Base-by-base conservation (phyloP, 2,113 vertebrate genomes). In the cattle (Bos taurus) region DNA sequence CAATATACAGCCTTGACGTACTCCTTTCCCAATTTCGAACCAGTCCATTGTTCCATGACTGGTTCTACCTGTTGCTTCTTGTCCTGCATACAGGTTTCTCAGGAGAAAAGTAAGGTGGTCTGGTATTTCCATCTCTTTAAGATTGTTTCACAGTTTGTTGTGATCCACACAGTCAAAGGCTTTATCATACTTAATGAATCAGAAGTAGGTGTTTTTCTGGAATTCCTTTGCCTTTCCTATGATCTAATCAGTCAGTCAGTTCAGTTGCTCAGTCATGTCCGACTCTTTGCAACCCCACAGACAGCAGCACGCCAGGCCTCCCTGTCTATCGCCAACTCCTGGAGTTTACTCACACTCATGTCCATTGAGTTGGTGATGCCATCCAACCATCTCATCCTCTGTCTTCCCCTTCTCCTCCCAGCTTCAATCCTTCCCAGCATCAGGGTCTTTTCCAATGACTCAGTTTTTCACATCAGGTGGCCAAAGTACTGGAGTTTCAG, bases 301-400 rank as follows among this genome's bases (percentile, higher is more conserved):
- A 40, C 5, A 0, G 67, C 36, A 74, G 67, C 21, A 74, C 0
- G 11, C n/a, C 4, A 36, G 19, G n/a, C n/a, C 21, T 71, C 10
- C 67, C 67, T 71, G 19, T 71, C n/a, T 2, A 4, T 67, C n/a
- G 12, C n/a, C n/a, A 71, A 23, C n/a, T 71, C 19, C n/a, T 12
- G n/a, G n/a, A 71, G n/a, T 71, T 40, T 71, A 71, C n/a, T 23
- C 67, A 67, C 15, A 71, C n/a, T 71, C 19, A 40, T 12, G 19
- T 12, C 67, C 67, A 40, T 23, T 71, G 67, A 21, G 15, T 12
- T 12, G 9, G 19, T 71, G 10, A 71, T 23, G 19, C n/a, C 64
- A 36, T 71, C 4, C 67, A 71, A 71, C n/a, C n/a, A 71, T 71
- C 67, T 40, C 67, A 36, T 71, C 19, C n/a, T 71, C 67, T 23